Conservation (phyloP, 2,797 vertebrate species). For the Parauchenoglanis punctatus region DNA sequence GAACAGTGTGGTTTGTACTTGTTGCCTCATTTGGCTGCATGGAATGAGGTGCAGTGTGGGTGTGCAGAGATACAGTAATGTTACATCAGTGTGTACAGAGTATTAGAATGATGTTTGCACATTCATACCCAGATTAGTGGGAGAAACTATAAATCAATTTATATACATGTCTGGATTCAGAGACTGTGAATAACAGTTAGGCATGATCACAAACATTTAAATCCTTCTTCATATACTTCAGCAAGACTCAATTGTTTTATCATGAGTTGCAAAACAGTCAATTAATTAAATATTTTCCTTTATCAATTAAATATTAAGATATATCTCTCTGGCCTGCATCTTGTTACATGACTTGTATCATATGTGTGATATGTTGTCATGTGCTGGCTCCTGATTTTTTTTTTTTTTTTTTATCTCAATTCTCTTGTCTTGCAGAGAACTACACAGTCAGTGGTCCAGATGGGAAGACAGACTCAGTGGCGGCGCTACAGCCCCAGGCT, state of each 20-base stretch:
- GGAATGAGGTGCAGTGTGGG: constrained; percentile 6
- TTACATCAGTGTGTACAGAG: background rate
- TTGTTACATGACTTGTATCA: background rate
- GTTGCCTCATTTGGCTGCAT: constrained; percentile 13
- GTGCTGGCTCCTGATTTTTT: background rate
- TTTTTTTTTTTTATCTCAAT: background rate
- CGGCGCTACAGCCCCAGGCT: constrained; percentile 80
- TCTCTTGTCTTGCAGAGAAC: constrained; percentile 65
- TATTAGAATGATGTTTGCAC: background rate
- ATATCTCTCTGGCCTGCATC: background rate
- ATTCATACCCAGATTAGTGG: background rate
- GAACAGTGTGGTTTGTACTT: constrained; percentile 11
- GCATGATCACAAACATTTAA: background rate
- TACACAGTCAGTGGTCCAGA: constrained; percentile 79
- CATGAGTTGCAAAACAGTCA: background rate
- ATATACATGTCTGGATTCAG: background rate
- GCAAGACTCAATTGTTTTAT: background rate
- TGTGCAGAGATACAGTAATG: constrained; percentile 4
- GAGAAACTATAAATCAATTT: background rate
- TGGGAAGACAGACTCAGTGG: constrained; percentile 83
- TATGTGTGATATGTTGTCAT: background rate
- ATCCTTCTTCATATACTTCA: background rate
- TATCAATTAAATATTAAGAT: background rate
- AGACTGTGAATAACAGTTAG: background rate
- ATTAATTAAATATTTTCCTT: too few species aligned